Evolutionary conservation across 1,140 invertebrate species (phyloP).

Genomic region (Pectinophora gossypiella): DNA sequence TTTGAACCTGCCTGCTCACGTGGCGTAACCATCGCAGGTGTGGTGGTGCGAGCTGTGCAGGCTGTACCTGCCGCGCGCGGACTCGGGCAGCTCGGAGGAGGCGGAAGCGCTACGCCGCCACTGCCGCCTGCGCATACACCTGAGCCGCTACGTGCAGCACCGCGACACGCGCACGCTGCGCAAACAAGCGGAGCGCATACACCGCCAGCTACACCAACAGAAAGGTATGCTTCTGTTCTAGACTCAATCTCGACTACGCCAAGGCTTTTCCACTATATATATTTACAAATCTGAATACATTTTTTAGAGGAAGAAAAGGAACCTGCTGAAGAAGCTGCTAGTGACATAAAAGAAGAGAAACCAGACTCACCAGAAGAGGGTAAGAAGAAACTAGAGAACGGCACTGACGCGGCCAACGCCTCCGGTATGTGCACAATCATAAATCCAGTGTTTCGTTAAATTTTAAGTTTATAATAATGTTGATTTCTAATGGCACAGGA

Average conservation of each 20-base stretch:
- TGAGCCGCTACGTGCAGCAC: slow-evolving; percentile 83
- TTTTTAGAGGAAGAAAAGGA: slow-evolving; percentile 56
- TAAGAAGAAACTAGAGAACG: slow-evolving; percentile 55
- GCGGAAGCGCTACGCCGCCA: slow-evolving; percentile 80
- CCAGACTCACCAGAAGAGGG: slow-evolving; percentile 31
- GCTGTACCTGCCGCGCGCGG: slow-evolving; percentile 80
- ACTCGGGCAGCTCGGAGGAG: slow-evolving; percentile 69
- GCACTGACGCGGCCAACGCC: slow-evolving; percentile 37
- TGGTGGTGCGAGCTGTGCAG: slow-evolving; percentile 85
- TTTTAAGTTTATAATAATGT: slow-evolving; percentile 38
- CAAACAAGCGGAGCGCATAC: slow-evolving; percentile 79
- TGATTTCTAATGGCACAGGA: slow-evolving; percentile 44
- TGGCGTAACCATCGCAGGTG: slow-evolving; percentile 34
- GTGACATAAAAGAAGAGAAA: slow-evolving; percentile 45
- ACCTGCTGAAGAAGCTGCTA: slow-evolving; percentile 24
- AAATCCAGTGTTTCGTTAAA: not conserved
- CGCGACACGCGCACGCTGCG: slow-evolving; percentile 83
- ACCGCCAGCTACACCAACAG: slow-evolving; percentile 74
- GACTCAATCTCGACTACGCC: not conserved
- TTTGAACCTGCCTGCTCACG: too few species aligned
- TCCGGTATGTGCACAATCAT: slow-evolving; percentile 26
- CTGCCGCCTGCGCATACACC: slow-evolving; percentile 82
- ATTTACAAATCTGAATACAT: slow-evolving; percentile 4
- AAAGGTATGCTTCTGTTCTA: not conserved
- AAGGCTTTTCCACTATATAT: not conserved